phyloP scores from a whole-genome alignment of 2,888 invertebrate species.

The Cephus nigrinus region DNA sequence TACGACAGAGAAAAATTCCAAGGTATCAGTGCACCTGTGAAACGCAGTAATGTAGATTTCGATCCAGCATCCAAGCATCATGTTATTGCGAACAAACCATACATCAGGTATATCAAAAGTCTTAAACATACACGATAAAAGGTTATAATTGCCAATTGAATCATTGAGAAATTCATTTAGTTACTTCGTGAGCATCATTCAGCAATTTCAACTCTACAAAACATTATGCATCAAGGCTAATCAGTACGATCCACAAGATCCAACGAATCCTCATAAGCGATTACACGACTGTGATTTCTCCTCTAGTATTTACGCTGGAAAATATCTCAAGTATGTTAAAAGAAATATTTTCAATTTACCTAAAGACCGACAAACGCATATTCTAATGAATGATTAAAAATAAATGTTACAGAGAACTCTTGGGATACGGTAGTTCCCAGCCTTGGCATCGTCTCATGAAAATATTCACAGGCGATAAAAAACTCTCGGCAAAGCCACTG shows the following conservation, averaged over 20 bases:
- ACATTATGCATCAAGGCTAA: not conserved
- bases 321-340: not conserved
- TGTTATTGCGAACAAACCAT: constrained; percentile 85
- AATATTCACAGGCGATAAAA: constrained; percentile 5
- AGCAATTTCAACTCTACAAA: not conserved
- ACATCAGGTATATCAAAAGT: constrained; percentile 73
- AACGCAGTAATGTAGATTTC: constrained; percentile 84
- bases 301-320: not conserved
- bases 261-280: not conserved
- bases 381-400: not conserved
- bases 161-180: not conserved
- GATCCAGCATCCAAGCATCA: constrained; percentile 91
- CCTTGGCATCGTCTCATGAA: constrained; percentile 15
- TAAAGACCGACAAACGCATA: not conserved
- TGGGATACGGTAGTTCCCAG: not conserved
- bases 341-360: not conserved
- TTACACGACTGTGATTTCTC: not conserved
- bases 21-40: constrained; percentile 83
- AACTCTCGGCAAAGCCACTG: not conserved
- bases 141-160: not conserved
- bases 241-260: not conserved
- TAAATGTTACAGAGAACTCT: not conserved
- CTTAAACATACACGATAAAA: not conserved
- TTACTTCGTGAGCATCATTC: not conserved
- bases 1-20: constrained; percentile 77